These are phyloP conservation scores for Astreopora myriophthalma DNA, from an alignment of 64 coral and sea anemone genomes.

Conservation along the genomic window DNA sequence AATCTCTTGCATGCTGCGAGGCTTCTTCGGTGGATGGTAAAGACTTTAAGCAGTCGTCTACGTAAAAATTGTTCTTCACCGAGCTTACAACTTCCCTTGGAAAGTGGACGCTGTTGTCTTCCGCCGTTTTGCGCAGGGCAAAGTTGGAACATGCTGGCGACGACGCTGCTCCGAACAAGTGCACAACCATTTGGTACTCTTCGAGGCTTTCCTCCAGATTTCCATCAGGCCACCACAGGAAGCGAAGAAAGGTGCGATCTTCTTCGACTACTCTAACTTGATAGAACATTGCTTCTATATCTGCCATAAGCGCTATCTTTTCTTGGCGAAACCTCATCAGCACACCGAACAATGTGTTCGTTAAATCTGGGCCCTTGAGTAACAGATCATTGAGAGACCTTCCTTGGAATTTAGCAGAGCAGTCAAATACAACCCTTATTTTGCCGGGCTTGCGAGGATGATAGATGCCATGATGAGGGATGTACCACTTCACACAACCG, in stretches of 20 bases:
- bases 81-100: no score
- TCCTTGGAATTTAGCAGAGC: constrained; percentile 48
- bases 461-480: constrained; percentile 65
- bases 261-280: constrained; percentile 27
- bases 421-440: constrained; percentile 51
- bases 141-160: no score
- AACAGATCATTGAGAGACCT: constrained; percentile 41
- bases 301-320: constrained; percentile 25
- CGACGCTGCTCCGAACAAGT: not conserved
- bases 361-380: constrained; percentile 60
- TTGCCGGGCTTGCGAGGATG: constrained; percentile 52
- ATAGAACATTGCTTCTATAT: constrained; percentile 64
- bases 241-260: constrained; percentile 21
- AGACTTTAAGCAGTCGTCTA: no score
- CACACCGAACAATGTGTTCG: constrained; percentile 47
- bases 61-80: no score
- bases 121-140: not conserved
- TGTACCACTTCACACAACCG: constrained; percentile 43
- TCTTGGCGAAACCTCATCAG: constrained; percentile 56
- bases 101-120: no score
- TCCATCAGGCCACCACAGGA: constrained; percentile 19
- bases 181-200: not conserved
- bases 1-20: not conserved
- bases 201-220: not conserved
- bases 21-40: not conserved